phyloP scores from a whole-genome alignment of 2,888 invertebrate genomes.

The Mantis religiosa region DNA sequence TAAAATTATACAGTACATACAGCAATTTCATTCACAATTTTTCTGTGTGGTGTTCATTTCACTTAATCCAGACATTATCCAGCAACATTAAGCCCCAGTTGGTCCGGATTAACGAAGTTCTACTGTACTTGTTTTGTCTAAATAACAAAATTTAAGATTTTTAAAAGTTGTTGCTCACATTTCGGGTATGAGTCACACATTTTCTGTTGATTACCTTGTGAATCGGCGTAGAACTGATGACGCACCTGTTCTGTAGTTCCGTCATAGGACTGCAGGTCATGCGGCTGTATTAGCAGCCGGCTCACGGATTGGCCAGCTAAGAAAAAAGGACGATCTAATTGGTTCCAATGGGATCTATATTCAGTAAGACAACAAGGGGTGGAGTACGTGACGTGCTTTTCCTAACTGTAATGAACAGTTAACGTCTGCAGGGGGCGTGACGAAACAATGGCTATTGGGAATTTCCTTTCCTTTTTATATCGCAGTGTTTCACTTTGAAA shows the following conservation, averaged over 20 bases:
- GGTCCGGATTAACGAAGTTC: too few relatives aligned
- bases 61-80: too few relatives aligned
- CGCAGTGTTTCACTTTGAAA: neutral
- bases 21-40: too few relatives aligned
- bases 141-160: too few relatives aligned
- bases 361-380: neutral
- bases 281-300: neutral
- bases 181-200: too few relatives aligned
- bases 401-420: neutral
- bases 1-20: too few relatives aligned
- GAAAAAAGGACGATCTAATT: neutral
- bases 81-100: too few relatives aligned
- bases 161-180: too few relatives aligned
- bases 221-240: neutral
- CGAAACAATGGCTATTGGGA: neutral
- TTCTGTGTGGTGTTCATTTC: too few relatives aligned
- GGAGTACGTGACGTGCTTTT: neutral
- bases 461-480: neutral
- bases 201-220: too few relatives aligned
- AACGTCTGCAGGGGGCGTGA: neutral
- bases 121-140: too few relatives aligned
- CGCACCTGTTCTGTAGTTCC: neutral
- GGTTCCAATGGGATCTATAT: neutral
- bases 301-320: neutral
- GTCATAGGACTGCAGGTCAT: neutral